Base-by-base conservation (phyloP, 2,113 vertebrate species). In the Tiliqua scincoides region DNA sequence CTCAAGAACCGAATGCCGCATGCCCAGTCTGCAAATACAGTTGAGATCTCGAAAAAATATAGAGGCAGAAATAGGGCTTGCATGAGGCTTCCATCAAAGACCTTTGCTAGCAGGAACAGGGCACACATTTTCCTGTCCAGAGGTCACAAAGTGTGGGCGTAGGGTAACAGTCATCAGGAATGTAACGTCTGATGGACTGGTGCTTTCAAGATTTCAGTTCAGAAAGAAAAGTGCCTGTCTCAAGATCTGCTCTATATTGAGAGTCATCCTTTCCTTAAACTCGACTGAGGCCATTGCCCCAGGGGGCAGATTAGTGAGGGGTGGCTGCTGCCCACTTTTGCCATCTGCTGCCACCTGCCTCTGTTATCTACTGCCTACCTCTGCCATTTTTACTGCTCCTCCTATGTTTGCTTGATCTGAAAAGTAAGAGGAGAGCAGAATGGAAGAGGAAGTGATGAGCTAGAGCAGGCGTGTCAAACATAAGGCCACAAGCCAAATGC, bases 141-240 rank as follows among this genome's bases (percentile, higher is more conserved):
- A 17, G 76, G 54, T 61, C 27, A 77, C 35, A 40, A 43, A 6
- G 5, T 17, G 63, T 62, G 6, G 7, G 9, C 23, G 18, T 27
- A 81, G 43, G 2, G 6, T 65, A 30, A 43, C 35, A 62, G 17
- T 52, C 73, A 40, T 75, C 25, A n/a, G 40, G 21, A 74, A 12
- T 25, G 40, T 75, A 15, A 14, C 27, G 15, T 12, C 30, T 2
- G 14, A 27, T 2, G 40, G 23, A 63, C 35, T 14, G 63, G 79
- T 91, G 62, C 91, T 93, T 91, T 93, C 91, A 92, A 89, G 87
- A 35, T 94, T 92, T 67, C 32, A 82, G 59, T 0, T 21, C 70
- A 68, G 17, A 84, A 85, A 61, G 6, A 79, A 79, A 87, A 32
- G 65, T 74, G 83, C 80, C 40, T 72, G 89, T 86, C 67, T 52